Evolutionary conservation across 2,113 vertebrate genomes (phyloP), one percentile per base, ranked within the genome.

Genomic region (Tursiops truncatus): DNA sequence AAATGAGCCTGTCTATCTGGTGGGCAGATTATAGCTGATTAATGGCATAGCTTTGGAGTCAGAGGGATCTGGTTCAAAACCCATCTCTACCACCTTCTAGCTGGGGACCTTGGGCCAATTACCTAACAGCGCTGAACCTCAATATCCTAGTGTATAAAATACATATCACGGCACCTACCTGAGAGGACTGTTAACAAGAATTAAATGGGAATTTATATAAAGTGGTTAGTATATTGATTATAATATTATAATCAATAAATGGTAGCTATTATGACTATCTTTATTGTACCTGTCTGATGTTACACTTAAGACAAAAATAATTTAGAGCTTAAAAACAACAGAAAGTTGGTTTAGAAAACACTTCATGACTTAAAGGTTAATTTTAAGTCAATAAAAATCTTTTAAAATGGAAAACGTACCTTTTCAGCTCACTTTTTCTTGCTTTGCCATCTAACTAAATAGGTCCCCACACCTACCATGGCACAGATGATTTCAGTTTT

Each of bases 291-390:
- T 47, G 3, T 63, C 80, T 97, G 70, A 84, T 36, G 31, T n/a
- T 74, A 3, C 88, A 68, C 56, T 84, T 77, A 81, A 84, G n/a
- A 86, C 50, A 87, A 71, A 96, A 92, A 44, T 60, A 62, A 89
- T 41, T 84, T 20, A 68, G 70, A 67, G 28, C 38, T 90, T 95
- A 81, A 86, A 93, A 90, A 60, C 17, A 82, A 60, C 23, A 76
- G 44, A 86, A 62, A 86, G n/a, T 13, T 71, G 41, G 89, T 63
- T 92, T 71, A 89, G 36, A 88, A 94, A 87, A 68, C 18, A 95
- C 12, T 80, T 82, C 25, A 62, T 79, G 56, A 79, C 53, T 93
- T 87, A 93, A 58, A 95, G 87, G 33, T 89, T 85, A 76, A 91
- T 90, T 56, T 92, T 65, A 93, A 36, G 33, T 74, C 80, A 74